Conservation (phyloP, 2,797 vertebrate genomes). For the Pseudocheirus occidentalis region DNA sequence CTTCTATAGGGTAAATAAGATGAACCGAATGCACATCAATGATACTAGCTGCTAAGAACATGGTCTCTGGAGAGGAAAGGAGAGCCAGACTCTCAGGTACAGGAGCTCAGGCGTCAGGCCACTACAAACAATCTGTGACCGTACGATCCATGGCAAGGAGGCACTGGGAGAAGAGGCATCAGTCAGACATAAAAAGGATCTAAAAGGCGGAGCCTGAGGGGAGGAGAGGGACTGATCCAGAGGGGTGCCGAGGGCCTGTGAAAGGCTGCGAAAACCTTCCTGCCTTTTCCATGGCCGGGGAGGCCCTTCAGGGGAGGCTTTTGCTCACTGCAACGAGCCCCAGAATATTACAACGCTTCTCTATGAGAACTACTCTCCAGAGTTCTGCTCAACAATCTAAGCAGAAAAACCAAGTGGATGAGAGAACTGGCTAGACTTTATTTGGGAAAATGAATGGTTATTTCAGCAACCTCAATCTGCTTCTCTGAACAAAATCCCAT, state of each 20-base stretch:
- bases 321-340: not conserved
- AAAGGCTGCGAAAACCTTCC: not conserved
- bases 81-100: too few species aligned
- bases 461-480: not conserved
- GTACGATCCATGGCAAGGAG: not conserved
- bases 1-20: not conserved
- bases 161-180: not conserved
- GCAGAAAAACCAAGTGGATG: not conserved
- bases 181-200: not conserved
- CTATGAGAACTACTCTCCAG: not conserved
- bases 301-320: not conserved
- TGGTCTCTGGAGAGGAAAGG: constrained; percentile 3
- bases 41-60: not conserved
- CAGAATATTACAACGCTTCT: not conserved
- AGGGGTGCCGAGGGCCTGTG: not conserved
- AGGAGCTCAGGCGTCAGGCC: not conserved
- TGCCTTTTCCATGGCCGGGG: not conserved
- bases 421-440: not conserved
- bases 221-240: not conserved
- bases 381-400: not conserved
- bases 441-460: not conserved
- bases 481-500: not conserved
- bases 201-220: not conserved
- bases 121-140: not conserved
- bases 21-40: not conserved